Evolutionary conservation across 2,113 vertebrate species (phyloP), one percentile per base, ranked within the genome.

Genomic region (Tragelaphus strepsiceros): DNA sequence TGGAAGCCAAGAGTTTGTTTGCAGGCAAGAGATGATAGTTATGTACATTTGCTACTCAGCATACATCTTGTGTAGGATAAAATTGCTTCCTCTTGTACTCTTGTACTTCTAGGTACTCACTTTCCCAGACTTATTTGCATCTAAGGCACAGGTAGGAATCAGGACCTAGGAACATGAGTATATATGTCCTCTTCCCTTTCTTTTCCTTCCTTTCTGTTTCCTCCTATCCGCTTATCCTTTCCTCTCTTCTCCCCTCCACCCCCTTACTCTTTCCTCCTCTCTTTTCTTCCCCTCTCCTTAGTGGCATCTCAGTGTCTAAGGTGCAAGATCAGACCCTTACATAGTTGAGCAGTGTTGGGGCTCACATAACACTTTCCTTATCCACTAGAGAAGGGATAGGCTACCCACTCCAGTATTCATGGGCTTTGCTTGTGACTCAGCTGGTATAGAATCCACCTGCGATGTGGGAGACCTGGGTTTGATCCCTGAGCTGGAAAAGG

Each of bases 61-160:
- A 61, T 93, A 6, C 4, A 88, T 80, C 58, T 86, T 71, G 7
- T 77, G 15, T 3, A 91, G 14, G 56, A 78, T 56, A 88, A 90
- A 96, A 24, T 5, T 58, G 6, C 15, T 77, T 88, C 9, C 89
- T 26, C 8, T 87, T 67, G 21, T 49, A 86, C 39, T 71, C 51
- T 71, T 39, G n/a, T 39, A 71, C 19, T 39, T 35, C 30, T 61
- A 54, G 11, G 43, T 61, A 61, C n/a, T 94, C 71, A 7, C 35
- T 84, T 49, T 51, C 28, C 26, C 59, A 21, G n/a, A 7, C 9
- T 83, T 7, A 3, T 71, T 58, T 96, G 3, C 28, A 49, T 88
- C 64, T 32, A 82, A 91, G n/a, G 3, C 80, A 87, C 30, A 92
- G 46, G 59, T 53, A 32, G 89, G 26, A 91, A 95, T n/a, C 30